Evolutionary conservation across 2,888 invertebrate species (phyloP).

Genomic region (Carterocephalus palaemon): DNA sequence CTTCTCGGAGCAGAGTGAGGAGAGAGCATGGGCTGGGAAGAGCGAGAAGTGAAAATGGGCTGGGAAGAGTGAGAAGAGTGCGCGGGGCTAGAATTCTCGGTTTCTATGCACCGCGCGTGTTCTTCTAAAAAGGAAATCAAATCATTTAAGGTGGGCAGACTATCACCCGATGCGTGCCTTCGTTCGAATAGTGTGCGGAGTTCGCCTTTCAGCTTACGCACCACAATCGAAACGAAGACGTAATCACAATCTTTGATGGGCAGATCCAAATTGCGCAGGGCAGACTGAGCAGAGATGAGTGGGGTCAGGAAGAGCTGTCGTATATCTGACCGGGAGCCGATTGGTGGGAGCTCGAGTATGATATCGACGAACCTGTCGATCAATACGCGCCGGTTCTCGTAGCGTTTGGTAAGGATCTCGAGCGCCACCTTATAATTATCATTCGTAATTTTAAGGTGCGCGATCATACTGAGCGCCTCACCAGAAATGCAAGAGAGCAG

Average conservation of each 20-base stretch:
- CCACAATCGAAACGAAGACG: constrained; percentile 1
- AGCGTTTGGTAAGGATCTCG: no score
- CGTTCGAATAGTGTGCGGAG: background rate
- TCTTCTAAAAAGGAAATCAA: constrained; percentile 4
- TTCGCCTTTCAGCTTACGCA: constrained; percentile 1
- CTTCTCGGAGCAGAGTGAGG: no score
- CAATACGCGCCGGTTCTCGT: constrained; percentile 6
- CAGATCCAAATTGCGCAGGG: constrained; percentile 1
- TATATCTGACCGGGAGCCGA: background rate
- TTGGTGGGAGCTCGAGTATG: background rate
- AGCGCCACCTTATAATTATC: no score
- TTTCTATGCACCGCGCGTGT: constrained; percentile 2
- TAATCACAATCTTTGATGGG: constrained; percentile 8
- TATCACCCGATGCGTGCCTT: background rate
- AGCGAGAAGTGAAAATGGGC: no score
- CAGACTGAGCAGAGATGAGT: no score
- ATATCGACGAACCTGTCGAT: constrained; percentile 4
- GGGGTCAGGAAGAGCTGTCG: no score
- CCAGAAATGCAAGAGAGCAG: no score
- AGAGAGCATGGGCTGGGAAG: no score
- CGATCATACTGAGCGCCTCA: no score
- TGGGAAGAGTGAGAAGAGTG: no score
- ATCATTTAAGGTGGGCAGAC: constrained; percentile 2
- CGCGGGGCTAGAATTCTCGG: background rate
- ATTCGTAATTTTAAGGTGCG: no score